Conservation (phyloP, 2,797 vertebrate genomes). For the Coendou prehensilis region DNA sequence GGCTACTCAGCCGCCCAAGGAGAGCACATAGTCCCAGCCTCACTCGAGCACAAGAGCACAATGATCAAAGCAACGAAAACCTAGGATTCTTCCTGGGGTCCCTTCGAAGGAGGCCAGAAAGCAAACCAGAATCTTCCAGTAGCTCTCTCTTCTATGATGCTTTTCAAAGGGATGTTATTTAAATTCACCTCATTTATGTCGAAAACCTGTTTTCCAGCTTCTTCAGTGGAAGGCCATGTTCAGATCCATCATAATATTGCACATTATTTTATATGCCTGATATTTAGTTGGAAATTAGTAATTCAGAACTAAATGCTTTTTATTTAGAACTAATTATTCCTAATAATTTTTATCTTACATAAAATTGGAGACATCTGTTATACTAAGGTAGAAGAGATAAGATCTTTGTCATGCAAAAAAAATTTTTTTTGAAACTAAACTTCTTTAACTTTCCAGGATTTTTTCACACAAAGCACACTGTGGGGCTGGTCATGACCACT, state of each 20-base stretch:
- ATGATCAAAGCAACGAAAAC: constrained; percentile 79
- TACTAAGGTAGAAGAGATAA: constrained; percentile 63
- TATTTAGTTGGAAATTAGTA: constrained; percentile 87
- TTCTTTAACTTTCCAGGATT: constrained; percentile 69
- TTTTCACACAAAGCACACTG: constrained; percentile 86
- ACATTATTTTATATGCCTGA: constrained; percentile 89
- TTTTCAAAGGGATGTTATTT: constrained; percentile 77
- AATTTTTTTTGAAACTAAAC: constrained; percentile 60
- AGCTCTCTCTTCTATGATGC: constrained; percentile 85
- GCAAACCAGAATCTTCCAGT: constrained; percentile 86
- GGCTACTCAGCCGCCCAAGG: constrained; percentile 92
- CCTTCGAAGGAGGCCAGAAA: constrained; percentile 84
- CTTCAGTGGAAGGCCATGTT: constrained; percentile 86
- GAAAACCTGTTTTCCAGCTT: constrained; percentile 85
- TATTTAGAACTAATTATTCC: constrained; percentile 86
- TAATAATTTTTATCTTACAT: constrained; percentile 86
- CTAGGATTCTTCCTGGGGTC: constrained; percentile 72
- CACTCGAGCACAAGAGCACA: constrained; percentile 87
- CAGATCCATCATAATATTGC: constrained; percentile 86
- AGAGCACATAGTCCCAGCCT: constrained; percentile 92
- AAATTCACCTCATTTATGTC: constrained; percentile 83
- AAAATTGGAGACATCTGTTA: constrained; percentile 82
- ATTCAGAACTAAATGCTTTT: constrained; percentile 88
- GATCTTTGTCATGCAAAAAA: constrained; percentile 70
- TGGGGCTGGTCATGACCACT: not conserved